These are phyloP conservation scores for Sorex araneus DNA, from an alignment of 2,113 vertebrate genomes.

Conservation along the genomic window DNA sequence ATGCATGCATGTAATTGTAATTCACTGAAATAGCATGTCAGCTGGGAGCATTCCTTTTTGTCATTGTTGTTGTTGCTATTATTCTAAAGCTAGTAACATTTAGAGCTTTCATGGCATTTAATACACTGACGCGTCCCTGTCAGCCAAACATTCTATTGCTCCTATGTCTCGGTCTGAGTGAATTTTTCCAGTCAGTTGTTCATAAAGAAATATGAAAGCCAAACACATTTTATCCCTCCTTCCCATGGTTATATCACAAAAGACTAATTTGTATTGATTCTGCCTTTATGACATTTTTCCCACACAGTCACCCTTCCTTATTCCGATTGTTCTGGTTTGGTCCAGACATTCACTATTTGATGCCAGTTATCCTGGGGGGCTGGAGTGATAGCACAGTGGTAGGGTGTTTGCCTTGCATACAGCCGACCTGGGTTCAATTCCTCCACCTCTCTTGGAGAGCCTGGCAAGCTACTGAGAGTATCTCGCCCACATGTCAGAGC, in stretches of 20 bases:
- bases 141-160: background rate
- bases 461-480: too few relatives aligned
- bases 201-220: background rate
- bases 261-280: background rate
- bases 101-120: background rate
- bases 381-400: too few relatives aligned
- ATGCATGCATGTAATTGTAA: background rate
- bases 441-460: too few relatives aligned
- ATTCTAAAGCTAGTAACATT: slow-evolving; percentile 23
- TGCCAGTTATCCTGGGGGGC: too few relatives aligned
- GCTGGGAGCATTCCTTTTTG: background rate
- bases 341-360: background rate
- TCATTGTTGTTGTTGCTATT: background rate
- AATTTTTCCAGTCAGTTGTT: background rate
- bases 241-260: background rate
- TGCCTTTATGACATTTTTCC: background rate
- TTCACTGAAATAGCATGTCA: background rate
- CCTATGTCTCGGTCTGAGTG: background rate
- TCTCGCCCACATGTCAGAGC: too few relatives aligned
- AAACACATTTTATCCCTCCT: background rate
- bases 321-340: background rate
- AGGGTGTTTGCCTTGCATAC: too few relatives aligned
- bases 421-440: too few relatives aligned
- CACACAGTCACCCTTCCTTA: background rate
- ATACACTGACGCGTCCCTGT: background rate